These are phyloP conservation scores for Fistularia tabacaria DNA, from an alignment of 2,797 vertebrate genomes.

Conservation along the genomic window DNA sequence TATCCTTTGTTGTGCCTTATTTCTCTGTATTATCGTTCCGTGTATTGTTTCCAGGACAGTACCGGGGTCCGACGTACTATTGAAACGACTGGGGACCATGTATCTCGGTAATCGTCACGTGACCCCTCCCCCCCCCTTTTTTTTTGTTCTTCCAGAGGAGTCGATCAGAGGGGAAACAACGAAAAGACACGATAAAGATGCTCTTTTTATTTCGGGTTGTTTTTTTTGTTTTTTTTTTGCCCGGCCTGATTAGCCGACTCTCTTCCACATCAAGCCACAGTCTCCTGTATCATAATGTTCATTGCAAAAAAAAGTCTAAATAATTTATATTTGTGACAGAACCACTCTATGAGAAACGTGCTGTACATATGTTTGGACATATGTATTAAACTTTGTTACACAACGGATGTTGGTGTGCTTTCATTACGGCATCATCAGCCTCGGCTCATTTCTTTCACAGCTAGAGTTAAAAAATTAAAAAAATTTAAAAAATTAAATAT, in stretches of 20 bases:
- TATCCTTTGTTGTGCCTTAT: constrained; percentile 78
- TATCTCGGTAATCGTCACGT: constrained; percentile 26
- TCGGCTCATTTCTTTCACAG: too few relatives aligned
- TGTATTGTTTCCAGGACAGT: constrained; percentile 50
- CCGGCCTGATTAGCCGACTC: constrained; percentile 37
- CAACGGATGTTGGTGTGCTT: constrained; percentile 60
- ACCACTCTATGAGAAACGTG: constrained; percentile 91
- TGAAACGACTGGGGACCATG: constrained; percentile 50
- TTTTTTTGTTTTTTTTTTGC: constrained; percentile 23
- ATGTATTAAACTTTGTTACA: constrained; percentile 99
- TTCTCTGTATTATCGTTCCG: constrained; percentile 63
- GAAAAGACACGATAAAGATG: background rate
- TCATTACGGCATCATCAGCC: too few relatives aligned
- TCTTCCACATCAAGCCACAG: constrained; percentile 46
- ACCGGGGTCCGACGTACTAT: constrained; percentile 56
- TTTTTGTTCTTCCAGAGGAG: too few relatives aligned
- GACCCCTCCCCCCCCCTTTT: too few relatives aligned
- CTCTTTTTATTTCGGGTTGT: background rate
- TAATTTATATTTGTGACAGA: constrained; percentile 99
- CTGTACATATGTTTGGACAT: constrained; percentile 99
- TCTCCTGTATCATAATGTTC: constrained; percentile 66
- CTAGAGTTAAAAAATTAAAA: too few relatives aligned
- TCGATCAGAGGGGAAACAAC: too few relatives aligned
- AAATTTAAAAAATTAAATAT: too few relatives aligned
- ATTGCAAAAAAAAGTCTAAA: constrained; percentile 76